A percentile compares a stretch with the other conserved stretches of the same genome.
Evolutionary conservation across 2,113 vertebrate species (phyloP).

Genomic region (Passerina amoena): DNA sequence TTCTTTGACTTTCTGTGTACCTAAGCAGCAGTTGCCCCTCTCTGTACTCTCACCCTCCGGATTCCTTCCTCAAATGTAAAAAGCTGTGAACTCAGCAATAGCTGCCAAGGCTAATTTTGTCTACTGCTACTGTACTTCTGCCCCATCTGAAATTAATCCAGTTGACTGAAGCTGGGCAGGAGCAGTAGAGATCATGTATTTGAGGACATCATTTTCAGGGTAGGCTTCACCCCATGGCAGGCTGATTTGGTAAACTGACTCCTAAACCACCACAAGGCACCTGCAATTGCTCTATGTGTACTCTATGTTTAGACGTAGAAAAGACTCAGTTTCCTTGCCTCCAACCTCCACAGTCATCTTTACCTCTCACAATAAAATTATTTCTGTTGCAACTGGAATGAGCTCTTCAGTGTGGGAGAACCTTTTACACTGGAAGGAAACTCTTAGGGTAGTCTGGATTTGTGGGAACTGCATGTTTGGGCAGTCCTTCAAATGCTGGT

Average conservation of each 20-base stretch:
- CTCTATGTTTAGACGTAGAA: background rate
- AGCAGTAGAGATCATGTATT: rapidly evolving
- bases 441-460: background rate
- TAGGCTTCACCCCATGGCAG: background rate
- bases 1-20: background rate
- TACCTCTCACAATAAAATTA: background rate
- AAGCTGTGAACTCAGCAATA: background rate
- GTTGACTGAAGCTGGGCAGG: background rate
- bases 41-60: background rate
- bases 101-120: background rate
- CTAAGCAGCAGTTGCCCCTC: background rate
- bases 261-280: background rate
- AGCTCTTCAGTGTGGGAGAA: background rate
- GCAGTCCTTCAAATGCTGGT: background rate
- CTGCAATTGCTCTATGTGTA: background rate
- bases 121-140: background rate
- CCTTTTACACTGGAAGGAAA: background rate
- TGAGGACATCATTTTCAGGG: background rate
- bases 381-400: background rate
- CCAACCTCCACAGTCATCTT: background rate
- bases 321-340: background rate
- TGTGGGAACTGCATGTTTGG: background rate
- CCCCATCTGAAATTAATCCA: background rate
- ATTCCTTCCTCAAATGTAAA: background rate
- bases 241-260: background rate